These are phyloP conservation scores for Megalopta genalis DNA, from an alignment of 1,140 invertebrate genomes.

Conservation along the genomic window DNA sequence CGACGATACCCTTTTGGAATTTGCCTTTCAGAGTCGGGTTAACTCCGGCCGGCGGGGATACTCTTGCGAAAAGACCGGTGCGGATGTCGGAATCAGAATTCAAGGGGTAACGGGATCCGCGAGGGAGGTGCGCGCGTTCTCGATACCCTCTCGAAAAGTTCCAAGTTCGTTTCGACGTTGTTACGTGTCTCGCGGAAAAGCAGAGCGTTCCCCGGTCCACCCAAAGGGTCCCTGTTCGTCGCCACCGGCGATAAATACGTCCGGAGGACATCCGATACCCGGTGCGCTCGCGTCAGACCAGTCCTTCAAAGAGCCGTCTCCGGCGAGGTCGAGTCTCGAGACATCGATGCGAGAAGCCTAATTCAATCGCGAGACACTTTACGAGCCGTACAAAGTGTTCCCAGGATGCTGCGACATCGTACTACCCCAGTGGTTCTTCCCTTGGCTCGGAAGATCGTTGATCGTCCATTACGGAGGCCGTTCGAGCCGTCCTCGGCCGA, in stretches of 20 bases:
- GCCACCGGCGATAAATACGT: background rate
- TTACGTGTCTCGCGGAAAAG: background rate
- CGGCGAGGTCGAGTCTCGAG: background rate
- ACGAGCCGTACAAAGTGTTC: slow-evolving; percentile 41
- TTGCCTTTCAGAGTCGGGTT: too few species aligned
- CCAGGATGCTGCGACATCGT: slow-evolving; percentile 18
- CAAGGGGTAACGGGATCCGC: too few species aligned
- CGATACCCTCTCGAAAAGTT: too few species aligned
- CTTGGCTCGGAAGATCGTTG: background rate
- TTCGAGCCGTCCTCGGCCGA: too few species aligned
- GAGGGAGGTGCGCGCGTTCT: too few species aligned
- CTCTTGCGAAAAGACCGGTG: too few species aligned
- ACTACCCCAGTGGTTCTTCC: slow-evolving; percentile 29
- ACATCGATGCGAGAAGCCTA: slow-evolving; percentile 32
- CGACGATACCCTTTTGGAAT: too few species aligned
- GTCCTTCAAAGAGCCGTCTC: slow-evolving; percentile 31
- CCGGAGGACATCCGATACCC: background rate
- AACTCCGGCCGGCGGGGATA: too few species aligned
- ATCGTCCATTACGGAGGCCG: too few species aligned
- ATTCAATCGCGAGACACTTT: slow-evolving; percentile 50
- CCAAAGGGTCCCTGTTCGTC: background rate
- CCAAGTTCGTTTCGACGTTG: too few species aligned
- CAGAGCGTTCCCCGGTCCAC: slow-evolving; percentile 2
- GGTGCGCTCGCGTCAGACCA: background rate
- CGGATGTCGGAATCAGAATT: too few species aligned